phyloP scores from a whole-genome alignment of 2,113 vertebrate species.

The Callipepla californica region DNA sequence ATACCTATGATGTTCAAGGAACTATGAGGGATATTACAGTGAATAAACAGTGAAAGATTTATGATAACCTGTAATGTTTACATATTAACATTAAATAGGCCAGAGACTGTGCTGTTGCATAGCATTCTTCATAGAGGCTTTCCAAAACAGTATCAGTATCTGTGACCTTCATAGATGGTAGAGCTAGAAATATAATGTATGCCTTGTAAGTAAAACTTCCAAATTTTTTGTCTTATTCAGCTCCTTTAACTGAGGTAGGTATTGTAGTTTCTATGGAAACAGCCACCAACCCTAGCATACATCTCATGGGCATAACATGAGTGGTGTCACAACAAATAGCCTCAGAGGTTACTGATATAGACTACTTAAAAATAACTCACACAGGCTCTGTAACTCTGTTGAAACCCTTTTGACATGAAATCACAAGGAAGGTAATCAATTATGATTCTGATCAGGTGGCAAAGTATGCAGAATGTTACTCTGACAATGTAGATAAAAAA shows the following conservation, averaged over 20 bases:
- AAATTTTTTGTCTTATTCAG: constrained; percentile 8
- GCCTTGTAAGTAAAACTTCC: neutral
- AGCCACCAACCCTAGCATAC: neutral
- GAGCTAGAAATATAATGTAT: neutral
- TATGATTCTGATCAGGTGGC: constrained; percentile 14
- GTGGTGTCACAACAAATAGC: constrained; percentile 66
- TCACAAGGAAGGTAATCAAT: neutral
- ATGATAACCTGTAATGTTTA: neutral
- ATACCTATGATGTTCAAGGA: neutral
- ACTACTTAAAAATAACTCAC: constrained; percentile 68
- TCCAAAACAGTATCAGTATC: neutral
- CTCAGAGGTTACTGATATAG: constrained; percentile 64
- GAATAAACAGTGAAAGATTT: constrained; percentile 8
- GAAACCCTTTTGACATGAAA: constrained; percentile 31
- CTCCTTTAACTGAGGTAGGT: constrained; percentile 8
- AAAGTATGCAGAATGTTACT: neutral
- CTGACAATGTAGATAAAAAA: neutral
- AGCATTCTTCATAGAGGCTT: neutral
- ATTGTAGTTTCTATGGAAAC: constrained; percentile 60
- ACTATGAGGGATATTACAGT: neutral
- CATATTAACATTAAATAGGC: neutral
- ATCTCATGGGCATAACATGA: constrained; percentile 69
- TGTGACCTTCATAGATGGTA: neutral
- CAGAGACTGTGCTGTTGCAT: neutral
- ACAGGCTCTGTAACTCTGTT: constrained; percentile 25